Conservation (phyloP, 1,140 invertebrate genomes). For the Drosophila pallidifrons region DNA sequence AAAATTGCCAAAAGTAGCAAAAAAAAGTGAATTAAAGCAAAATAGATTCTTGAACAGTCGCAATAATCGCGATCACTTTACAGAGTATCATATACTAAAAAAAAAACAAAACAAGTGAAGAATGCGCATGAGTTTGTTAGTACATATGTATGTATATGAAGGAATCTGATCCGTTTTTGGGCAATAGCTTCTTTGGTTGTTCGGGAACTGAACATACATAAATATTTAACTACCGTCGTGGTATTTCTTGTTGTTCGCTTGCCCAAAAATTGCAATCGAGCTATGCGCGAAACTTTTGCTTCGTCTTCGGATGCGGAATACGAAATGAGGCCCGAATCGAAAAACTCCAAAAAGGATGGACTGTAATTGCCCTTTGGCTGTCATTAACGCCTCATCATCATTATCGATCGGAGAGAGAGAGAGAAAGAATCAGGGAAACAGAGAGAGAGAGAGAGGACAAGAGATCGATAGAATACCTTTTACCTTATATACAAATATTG, state of each 20-base stretch:
- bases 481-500: not conserved
- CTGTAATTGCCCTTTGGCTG: constrained; percentile 16
- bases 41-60: too few relatives aligned
- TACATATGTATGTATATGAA: constrained; percentile 8
- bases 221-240: constrained; percentile 19
- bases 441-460: too few relatives aligned
- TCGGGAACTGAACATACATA: constrained; percentile 15
- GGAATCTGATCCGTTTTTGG: constrained; percentile 35
- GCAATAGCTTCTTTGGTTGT: not conserved
- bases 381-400: constrained; percentile 23
- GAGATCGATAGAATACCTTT: not conserved
- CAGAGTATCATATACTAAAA: not conserved
- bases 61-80: not conserved
- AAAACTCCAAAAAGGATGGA: constrained; percentile 5
- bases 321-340: constrained; percentile 20
- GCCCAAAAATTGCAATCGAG: constrained; percentile 8
- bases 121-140: constrained; percentile 2
- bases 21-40: too few relatives aligned
- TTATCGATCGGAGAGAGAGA: not conserved
- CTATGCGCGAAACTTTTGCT: constrained; percentile 12
- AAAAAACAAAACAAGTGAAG: not conserved
- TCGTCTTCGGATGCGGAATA: constrained; percentile 14
- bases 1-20: too few relatives aligned
- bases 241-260: constrained; percentile 2
- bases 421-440: too few relatives aligned